Evolutionary conservation across 2,888 invertebrate genomes (phyloP), one percentile per base, ranked within the genome.

Genomic region (Parelbella ahira): DNA sequence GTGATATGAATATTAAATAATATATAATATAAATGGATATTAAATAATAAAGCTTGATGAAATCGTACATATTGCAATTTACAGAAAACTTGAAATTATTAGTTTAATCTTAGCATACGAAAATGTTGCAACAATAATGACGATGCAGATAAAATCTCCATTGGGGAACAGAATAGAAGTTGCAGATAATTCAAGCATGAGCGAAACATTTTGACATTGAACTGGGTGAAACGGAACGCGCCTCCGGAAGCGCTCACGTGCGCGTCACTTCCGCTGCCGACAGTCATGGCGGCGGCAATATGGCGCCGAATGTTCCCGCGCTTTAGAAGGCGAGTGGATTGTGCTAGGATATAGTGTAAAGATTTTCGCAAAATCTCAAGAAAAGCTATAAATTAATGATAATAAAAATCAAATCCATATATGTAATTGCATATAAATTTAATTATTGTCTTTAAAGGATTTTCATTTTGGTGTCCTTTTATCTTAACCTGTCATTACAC

Each of bases 181-280:
- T 28, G 28, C 21, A 34, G 12, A 24, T 24, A 24, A 42, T 21
- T 34, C 21, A 30, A 34, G 33, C 29, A 10, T 41, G 41, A 21
- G 23, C 28, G 21, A 60, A 69, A 73, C 70, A 72, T 73, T 70
- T 63, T 80, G 78, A 81, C 80, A 79, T 80, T 81, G 79, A 79
- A 77, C 72, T 72, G 82, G 73, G 80, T 79, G 71, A 69, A 81
- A 78, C 80, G 81, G 81, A 79, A 82, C 74, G 75, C 60, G 55
- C 55, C 53, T 33, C 69, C 82, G 84, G 84, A 86, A 81, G 77
- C 68, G 68, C 70, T 79, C 84, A 84, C 86, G 84, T 83, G 84
- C 81, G 80, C 80, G 73, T 73, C 69, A 69, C 77, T 79, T 86
- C 84, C 83, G 79, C 60, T 60, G 60, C 61, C 65, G 66, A 72